Evolutionary conservation across 2,113 vertebrate species (phyloP), one percentile per base, ranked within the genome.

Genomic region (Carassius gibelio): DNA sequence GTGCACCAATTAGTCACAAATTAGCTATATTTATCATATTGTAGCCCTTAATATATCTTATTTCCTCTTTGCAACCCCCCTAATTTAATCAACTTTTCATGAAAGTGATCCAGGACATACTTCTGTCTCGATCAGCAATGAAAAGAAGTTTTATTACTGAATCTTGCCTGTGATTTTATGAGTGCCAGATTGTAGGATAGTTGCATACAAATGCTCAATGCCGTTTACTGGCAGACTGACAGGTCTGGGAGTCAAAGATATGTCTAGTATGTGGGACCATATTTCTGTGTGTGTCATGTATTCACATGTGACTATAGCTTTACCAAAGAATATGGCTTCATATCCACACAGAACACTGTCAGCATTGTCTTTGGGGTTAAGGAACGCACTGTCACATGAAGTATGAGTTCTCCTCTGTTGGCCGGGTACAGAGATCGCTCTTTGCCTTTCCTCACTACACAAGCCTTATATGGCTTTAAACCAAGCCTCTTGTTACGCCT

Each of bases 311-410:
- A 90, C 90, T 87, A 85, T 90, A 90, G 89, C 87, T 88, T 89
- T 87, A 92, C 91, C 92, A 93, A 94, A 95, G 95, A 96, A 97
- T 98, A 99, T 99, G 98, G 98, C 97, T 99, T 99, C 96, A 96
- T 96, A 97, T 99, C 97, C 97, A 95, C 96, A 96, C 93, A 95
- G 93, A 95, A 93, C 94, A 91, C 94, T 95, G 42, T 94, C 94
- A 94, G 95, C 93, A 92, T 94, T 92, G 93, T 95, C 92, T 94
- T 89, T 94, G 93, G 90, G 94, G 93, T 1, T 45, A 45, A 45
- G 42, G 42, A 45, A 45, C 42, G 81, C 19, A 84, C 11, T 79
- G 61, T 71, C 57, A 75, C n/a, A 77, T 26, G 78, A 81, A 81
- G 66, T 81, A 45, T 48, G 59, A 86, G 23, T 85, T 81, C 76